Evolutionary conservation across 2,888 invertebrate species (phyloP).

Genomic region (Acrobasis repandana): DNA sequence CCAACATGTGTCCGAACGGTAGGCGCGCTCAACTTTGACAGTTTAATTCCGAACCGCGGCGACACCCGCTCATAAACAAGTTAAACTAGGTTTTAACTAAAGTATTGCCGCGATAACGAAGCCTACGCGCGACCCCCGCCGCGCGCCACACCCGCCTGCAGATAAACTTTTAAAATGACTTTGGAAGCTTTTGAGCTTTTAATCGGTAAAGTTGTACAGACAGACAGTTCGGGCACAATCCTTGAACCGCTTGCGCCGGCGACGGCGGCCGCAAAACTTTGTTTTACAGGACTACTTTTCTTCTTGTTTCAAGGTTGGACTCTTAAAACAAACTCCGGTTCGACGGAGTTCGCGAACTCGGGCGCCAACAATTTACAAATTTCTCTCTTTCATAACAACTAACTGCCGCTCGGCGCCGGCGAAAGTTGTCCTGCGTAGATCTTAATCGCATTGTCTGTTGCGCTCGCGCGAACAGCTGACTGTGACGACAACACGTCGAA

Average conservation of each 20-base stretch:
- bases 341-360: conserved; percentile 84
- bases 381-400: conserved; percentile 85
- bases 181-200: conserved; percentile 84
- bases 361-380: conserved; percentile 84
- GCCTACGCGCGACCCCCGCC: conserved; percentile 60
- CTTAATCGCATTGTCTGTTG: conserved; percentile 84
- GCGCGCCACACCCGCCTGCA: conserved; percentile 69
- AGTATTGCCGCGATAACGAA: conserved; percentile 79
- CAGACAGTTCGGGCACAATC: conserved; percentile 84
- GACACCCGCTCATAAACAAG: conserved; percentile 74
- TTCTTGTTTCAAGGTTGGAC: conserved; percentile 85
- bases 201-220: conserved; percentile 84
- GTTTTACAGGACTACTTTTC: conserved; percentile 85
- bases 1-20: conserved; percentile 57
- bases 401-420: conserved; percentile 82
- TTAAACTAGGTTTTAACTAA: conserved; percentile 79
- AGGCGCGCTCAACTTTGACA: conserved; percentile 65
- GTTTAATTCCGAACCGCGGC: conserved; percentile 55
- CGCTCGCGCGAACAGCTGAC: conserved; percentile 81
- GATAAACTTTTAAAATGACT: conserved; percentile 85
- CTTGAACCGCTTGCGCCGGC: conserved; percentile 84
- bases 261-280: conserved; percentile 84
- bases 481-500: conserved; percentile 71
- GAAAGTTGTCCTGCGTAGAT: conserved; percentile 84
- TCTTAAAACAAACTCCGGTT: conserved; percentile 84